Conservation (phyloP, 2,113 vertebrate species). For the Cyphotilapia sp. region DNA sequence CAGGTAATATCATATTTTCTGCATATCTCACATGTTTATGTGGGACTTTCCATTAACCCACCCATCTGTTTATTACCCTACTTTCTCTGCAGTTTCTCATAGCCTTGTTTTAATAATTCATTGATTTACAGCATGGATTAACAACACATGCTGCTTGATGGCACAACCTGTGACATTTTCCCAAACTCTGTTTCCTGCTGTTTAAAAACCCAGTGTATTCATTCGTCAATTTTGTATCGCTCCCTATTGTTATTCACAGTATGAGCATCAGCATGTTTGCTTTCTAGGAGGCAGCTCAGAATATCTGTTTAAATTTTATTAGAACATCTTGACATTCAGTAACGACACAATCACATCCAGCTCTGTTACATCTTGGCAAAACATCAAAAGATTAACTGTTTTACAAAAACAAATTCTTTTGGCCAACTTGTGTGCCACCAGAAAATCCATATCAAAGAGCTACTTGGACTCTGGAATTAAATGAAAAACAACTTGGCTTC, state of each 20-base stretch:
- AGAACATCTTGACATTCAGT: background rate
- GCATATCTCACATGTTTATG: background rate
- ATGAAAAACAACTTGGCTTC: slow-evolving; percentile 30
- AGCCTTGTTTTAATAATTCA: background rate
- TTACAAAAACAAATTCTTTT: background rate
- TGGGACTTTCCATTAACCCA: background rate
- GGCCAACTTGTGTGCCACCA: background rate
- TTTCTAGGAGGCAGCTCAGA: background rate
- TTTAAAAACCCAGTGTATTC: background rate
- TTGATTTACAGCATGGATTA: background rate
- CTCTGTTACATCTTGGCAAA: background rate
- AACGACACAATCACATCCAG: background rate
- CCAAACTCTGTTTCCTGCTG: background rate
- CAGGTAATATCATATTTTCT: background rate
- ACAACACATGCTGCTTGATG: background rate
- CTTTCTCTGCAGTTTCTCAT: background rate
- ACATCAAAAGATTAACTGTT: background rate
- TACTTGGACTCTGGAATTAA: slow-evolving; percentile 6
- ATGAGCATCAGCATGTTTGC: background rate
- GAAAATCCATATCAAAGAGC: background rate
- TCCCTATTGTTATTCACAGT: background rate
- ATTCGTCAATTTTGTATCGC: background rate
- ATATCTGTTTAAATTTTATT: background rate
- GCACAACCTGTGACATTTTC: background rate
- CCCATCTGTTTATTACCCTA: background rate